phyloP scores from a whole-genome alignment of 2,797 vertebrate species.

The Cetoscarus ocellatus region DNA sequence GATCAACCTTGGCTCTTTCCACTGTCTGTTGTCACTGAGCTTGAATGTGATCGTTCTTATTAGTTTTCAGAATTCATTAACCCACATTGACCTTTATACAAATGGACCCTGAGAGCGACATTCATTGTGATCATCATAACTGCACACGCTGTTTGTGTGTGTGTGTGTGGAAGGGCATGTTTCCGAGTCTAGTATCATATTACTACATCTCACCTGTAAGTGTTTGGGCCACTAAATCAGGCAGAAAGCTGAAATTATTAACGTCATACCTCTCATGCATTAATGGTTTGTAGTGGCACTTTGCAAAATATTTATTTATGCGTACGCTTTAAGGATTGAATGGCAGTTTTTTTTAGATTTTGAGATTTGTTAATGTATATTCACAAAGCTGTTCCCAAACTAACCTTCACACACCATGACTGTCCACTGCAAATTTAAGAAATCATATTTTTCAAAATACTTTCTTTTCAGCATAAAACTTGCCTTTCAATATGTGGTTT shows the following conservation, averaged over 20 bases:
- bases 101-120: conserved; percentile 45
- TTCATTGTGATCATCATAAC: conserved; percentile 35
- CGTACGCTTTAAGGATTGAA: too few species aligned
- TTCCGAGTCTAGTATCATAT: conserved; percentile 31
- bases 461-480: too few species aligned
- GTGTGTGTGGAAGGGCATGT: background rate
- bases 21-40: conserved; percentile 76
- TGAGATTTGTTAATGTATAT: too few species aligned
- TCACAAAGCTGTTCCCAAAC: too few species aligned
- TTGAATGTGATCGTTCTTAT: conserved; percentile 73
- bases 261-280: too few species aligned
- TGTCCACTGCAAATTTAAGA: too few species aligned
- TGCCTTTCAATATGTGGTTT: too few species aligned
- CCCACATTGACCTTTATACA: conserved; percentile 69
- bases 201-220: conserved; percentile 36
- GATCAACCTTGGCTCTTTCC: conserved; percentile 78
- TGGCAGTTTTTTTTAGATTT: too few species aligned
- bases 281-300: too few species aligned
- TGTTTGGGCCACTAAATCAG: conserved; percentile 10
- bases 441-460: too few species aligned
- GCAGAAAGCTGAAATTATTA: conserved; percentile 14
- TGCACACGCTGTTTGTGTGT: conserved; percentile 27
- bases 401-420: too few species aligned
- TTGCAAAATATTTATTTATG: too few species aligned
- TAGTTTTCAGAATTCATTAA: conserved; percentile 82